Evolutionary conservation across 1,140 invertebrate species (phyloP).

Genomic region (Apis cerana): DNA sequence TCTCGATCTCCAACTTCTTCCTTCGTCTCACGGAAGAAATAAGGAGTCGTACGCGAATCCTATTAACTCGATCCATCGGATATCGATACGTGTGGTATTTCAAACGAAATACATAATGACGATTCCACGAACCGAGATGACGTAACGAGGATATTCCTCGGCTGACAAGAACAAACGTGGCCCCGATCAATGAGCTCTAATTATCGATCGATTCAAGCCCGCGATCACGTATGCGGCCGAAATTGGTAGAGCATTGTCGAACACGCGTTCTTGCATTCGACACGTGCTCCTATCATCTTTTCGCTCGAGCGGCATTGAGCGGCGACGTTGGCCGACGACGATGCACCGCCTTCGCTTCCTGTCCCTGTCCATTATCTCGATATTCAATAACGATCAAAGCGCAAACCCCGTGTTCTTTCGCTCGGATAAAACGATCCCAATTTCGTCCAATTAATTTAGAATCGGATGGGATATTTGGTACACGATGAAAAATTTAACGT

Average conservation of each 20-base stretch:
- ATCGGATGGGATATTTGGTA: too few species aligned
- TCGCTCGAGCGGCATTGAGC: slow-evolving; percentile 28
- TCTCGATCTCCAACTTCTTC: too few species aligned
- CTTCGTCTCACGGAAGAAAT: too few species aligned
- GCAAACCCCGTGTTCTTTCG: background rate
- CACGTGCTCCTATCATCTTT: slow-evolving; percentile 36
- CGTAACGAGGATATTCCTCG: background rate
- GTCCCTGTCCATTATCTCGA: background rate
- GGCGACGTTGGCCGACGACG: slow-evolving; percentile 6
- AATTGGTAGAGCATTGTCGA: slow-evolving; percentile 28
- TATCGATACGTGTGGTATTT: too few species aligned
- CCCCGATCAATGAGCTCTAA: slow-evolving; percentile 32
- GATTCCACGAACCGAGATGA: background rate
- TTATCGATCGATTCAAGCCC: slow-evolving; percentile 27
- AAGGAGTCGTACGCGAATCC: too few species aligned
- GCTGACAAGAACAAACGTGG: slow-evolving; percentile 27
- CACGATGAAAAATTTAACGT: too few species aligned
- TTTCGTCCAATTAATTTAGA: background rate
- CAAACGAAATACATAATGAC: background rate
- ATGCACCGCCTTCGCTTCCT: background rate
- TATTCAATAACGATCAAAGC: background rate
- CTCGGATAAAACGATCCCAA: background rate
- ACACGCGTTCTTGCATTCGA: slow-evolving; percentile 40
- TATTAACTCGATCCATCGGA: background rate
- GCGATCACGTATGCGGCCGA: slow-evolving; percentile 28